phyloP scores from a whole-genome alignment of 2,888 invertebrate genomes.

The Taphrorychus bicolor region DNA sequence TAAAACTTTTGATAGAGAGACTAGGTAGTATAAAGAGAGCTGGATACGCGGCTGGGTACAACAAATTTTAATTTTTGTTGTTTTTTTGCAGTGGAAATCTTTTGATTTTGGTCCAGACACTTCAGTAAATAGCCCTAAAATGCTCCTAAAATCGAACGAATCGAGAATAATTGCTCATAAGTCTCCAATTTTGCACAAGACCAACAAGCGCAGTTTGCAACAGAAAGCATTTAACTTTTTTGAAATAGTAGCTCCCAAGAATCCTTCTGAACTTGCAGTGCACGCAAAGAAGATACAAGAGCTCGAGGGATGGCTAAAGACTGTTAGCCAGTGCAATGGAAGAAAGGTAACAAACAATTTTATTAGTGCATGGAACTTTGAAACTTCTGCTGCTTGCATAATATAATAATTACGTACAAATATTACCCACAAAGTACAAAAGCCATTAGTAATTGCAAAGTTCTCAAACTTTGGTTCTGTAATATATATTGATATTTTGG shows the following conservation, averaged over 20 bases:
- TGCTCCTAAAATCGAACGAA: constrained; percentile 3
- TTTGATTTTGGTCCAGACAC: constrained; percentile 50
- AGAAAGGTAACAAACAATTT: neutral
- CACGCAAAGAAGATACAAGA: constrained; percentile 78
- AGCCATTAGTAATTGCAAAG: no score
- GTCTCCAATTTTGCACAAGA: neutral
- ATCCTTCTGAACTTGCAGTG: constrained; percentile 71
- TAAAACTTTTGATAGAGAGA: no score
- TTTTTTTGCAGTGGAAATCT: constrained; percentile 49
- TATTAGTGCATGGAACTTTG: neutral
- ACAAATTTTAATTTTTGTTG: no score
- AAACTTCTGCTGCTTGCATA: neutral
- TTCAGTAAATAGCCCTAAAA: constrained; percentile 26
- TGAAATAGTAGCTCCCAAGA: constrained; percentile 67
- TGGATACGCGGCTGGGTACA: no score
- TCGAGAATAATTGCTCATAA: neutral
- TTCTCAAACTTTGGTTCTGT: no score
- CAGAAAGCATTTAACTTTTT: constrained; percentile 63
- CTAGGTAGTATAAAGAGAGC: no score
- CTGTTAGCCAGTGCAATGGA: constrained; percentile 23
- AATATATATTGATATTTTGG: no score
- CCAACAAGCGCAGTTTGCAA: neutral
- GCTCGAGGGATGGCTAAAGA: constrained; percentile 71
- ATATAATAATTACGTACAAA: no score
- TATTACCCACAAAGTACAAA: no score